Percentiles rank a stretch among this genome's conserved stretches.
These are phyloP conservation scores for Pygocentrus nattereri DNA, from an alignment of 2,797 vertebrate genomes.

Conservation along the genomic window DNA sequence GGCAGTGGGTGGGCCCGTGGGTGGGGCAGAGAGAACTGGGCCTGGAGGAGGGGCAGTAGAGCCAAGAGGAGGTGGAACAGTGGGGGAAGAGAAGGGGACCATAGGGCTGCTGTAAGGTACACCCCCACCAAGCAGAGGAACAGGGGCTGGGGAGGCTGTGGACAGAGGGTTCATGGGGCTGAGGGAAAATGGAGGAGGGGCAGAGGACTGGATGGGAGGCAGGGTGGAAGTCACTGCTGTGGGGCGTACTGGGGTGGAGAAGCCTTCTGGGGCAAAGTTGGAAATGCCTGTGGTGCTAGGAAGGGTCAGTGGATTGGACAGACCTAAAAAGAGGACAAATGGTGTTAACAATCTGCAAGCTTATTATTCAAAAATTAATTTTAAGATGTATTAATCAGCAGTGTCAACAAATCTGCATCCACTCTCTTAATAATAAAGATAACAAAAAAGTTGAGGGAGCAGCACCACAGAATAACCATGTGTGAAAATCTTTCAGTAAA, in stretches of 20 bases:
- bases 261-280: slow-evolving; percentile 62
- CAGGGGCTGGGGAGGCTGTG: slow-evolving; percentile 29
- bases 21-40: slow-evolving; percentile 70
- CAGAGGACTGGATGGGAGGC: slow-evolving; percentile 64
- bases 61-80: slow-evolving; percentile 57
- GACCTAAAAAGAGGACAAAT: slow-evolving; percentile 62
- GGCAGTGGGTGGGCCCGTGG: slow-evolving; percentile 81
- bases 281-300: slow-evolving; percentile 63
- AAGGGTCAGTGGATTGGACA: slow-evolving; percentile 73
- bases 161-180: slow-evolving; percentile 48
- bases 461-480: too few species aligned
- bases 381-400: too few species aligned
- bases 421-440: too few species aligned
- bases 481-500: too few species aligned
- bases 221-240: slow-evolving; percentile 49
- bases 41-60: slow-evolving; percentile 60
- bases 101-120: slow-evolving; percentile 29
- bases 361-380: too few species aligned
- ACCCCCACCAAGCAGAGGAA: slow-evolving; percentile 17
- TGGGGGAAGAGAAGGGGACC: slow-evolving; percentile 51
- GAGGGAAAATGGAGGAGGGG: slow-evolving; percentile 63
- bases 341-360: neutral
- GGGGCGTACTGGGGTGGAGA: slow-evolving; percentile 63
- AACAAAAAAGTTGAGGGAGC: too few species aligned
- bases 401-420: too few species aligned